Base-by-base conservation (phyloP, 2,797 vertebrate species). In the Sebastes taczanowskii region DNA sequence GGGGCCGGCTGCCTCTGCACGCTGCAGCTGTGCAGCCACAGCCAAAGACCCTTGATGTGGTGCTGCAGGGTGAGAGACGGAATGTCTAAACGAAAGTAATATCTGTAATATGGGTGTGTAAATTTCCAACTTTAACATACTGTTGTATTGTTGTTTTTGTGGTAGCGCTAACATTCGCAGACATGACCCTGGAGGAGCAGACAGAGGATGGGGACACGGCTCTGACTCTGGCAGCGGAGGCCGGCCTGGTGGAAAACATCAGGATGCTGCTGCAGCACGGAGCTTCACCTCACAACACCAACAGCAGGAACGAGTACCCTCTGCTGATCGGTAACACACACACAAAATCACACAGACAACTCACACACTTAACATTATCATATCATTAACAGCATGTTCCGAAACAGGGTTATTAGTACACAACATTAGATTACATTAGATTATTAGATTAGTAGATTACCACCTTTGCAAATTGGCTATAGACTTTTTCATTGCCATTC, bases 1-100 rank as follows among this genome's bases (percentile, higher is more conserved):
- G 86, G 74, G 96, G 96, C 0, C 92, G 95, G 94, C 95, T 97
- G 86, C 96, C 96, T 64, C 81, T 98, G 74, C 97, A 98, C 18
- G 87, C 95, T 55, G 96, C 97, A 55, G 96, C 94, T 7, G 89
- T 91, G 29, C 92, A 91, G 81, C 94, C 95, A 3, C 74, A 95
- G 87, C 86, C 5, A 38, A 91, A 96, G 77, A 81, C 97, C 83
- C 92, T 97, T 84, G 94, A 95, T 46, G 80, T 84, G 3, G 91
- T 97, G 82, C 91, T 97, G 85, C 95, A 96, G 73, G 96, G 96
- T 97, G 92, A 91, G 86, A 30, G 16, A 2, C 10, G 27, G 7
- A 4, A 25, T 6, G 8, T 52, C 27, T 16, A 25, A 6, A 56
- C 1, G 1, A 30, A 20, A 22, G 63, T 7, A 46, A 11, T 35